Evolutionary conservation across 2,113 vertebrate species (phyloP), one percentile per base, ranked within the genome.

Genomic region (Sander lucioperca): DNA sequence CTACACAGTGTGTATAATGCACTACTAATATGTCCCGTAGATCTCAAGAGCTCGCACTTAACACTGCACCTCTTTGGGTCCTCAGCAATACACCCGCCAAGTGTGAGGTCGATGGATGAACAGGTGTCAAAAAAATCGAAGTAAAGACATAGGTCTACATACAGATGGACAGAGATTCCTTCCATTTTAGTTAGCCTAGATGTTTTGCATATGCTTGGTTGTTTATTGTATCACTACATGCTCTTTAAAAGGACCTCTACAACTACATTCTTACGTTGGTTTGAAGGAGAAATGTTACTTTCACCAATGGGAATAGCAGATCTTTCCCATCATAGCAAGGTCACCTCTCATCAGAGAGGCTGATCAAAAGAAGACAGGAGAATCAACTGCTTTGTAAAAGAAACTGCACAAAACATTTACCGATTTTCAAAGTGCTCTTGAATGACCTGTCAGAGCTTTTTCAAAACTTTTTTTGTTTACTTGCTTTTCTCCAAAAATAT

Each of bases 281-380:
- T 65, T 68, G 16, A 30, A 48, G 19, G 45, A 50, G 23, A 73
- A 59, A 74, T 75, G 61, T 53, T 80, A 45, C 47, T 77, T 57
- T 74, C 56, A 62, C 54, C 50, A 72, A 39, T 9, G 6, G 36
- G 43, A 75, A 54, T 33, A 75, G 47, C 59, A 73, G 53, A 76
- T 79, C 56, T 82, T 66, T 68, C 58, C 72, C 67, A 87, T 77
- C 62, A 67, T 7, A 53, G 67, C 63, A 66, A 86, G 54, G 85
- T 74, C 75, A 75, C 67, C 10, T 75, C 47, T 84, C 78, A 68
- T 80, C 71, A 81, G 59, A 69, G 47, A 63, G 21, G 72, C 61
- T 74, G 77, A 88, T 88, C 74, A 88, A 88, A 92, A 59, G 82
- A 45, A 57, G 69, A 54, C 45, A 72, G 39, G 45, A 56, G 18